These are phyloP conservation scores for Apodemus sylvaticus DNA, from an alignment of 2,113 vertebrate genomes.

Conservation along the genomic window DNA sequence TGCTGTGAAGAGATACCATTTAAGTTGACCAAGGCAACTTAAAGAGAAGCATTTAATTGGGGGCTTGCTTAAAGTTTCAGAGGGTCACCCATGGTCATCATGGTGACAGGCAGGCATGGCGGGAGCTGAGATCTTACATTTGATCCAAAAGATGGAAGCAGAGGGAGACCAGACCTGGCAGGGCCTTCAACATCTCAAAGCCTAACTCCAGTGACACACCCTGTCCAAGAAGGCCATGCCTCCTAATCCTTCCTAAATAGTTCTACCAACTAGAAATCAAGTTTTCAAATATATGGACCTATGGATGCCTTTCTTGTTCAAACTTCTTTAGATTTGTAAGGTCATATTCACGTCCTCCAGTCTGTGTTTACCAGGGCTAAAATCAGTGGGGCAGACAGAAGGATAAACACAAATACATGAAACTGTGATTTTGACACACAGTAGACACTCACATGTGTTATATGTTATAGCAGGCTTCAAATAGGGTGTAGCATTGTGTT, in stretches of 20 bases:
- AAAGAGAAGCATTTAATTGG: background rate
- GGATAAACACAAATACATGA: background rate
- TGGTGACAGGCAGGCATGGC: background rate
- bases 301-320: background rate
- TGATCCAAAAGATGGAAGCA: background rate
- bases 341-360: background rate
- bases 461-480: background rate
- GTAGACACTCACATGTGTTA: background rate
- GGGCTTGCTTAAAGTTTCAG: background rate
- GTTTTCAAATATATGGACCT: background rate
- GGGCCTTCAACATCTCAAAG: background rate
- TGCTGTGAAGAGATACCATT: background rate
- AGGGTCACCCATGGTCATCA: background rate
- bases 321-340: background rate
- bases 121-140: background rate
- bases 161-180: background rate
- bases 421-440: background rate
- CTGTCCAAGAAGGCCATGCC: background rate
- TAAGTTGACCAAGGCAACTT: background rate
- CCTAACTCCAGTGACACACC: background rate
- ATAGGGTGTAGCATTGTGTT: background rate
- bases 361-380: background rate
- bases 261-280: background rate
- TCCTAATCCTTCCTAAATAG: background rate
- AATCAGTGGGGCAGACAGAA: background rate